phyloP scores from a whole-genome alignment of 2,888 invertebrate genomes.

The Spilosoma lubricipeda region DNA sequence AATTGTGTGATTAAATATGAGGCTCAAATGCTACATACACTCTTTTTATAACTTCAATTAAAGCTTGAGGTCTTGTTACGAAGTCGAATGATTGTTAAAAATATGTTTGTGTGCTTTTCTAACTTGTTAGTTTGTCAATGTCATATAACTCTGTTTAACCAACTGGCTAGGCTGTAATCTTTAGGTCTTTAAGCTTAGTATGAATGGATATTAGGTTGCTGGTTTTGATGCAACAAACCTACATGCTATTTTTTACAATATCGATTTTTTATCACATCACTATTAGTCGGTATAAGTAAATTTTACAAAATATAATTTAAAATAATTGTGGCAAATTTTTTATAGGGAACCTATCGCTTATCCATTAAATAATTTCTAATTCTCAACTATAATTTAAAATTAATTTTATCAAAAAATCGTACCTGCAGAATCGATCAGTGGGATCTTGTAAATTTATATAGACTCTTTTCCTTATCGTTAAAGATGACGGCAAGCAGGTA shows the following conservation, averaged over 20 bases:
- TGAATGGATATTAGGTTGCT: not conserved
- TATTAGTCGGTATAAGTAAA: too few species aligned
- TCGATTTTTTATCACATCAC: not conserved
- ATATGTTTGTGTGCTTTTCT: constrained; percentile 8
- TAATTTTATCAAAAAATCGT: too few species aligned
- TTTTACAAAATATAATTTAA: too few species aligned
- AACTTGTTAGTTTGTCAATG: not conserved
- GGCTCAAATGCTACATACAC: constrained; percentile 39
- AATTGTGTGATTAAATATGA: constrained; percentile 49
- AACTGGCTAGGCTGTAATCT: not conserved
- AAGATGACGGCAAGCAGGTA: not conserved
- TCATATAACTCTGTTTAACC: not conserved
- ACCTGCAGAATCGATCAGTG: too few species aligned
- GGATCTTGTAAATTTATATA: too few species aligned
- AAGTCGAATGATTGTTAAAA: constrained; percentile 30
- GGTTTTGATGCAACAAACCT: not conserved
- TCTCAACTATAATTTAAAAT: too few species aligned
- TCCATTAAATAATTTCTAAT: too few species aligned
- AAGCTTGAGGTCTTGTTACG: constrained; percentile 27
- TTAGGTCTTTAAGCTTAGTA: not conserved
- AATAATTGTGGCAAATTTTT: too few species aligned
- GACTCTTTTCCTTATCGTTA: not conserved
- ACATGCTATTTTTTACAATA: not conserved
- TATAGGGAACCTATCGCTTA: too few species aligned
- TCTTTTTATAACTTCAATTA: constrained; percentile 49